Conservation (phyloP, 2,797 vertebrate genomes). For the Hipposideros larvatus region DNA sequence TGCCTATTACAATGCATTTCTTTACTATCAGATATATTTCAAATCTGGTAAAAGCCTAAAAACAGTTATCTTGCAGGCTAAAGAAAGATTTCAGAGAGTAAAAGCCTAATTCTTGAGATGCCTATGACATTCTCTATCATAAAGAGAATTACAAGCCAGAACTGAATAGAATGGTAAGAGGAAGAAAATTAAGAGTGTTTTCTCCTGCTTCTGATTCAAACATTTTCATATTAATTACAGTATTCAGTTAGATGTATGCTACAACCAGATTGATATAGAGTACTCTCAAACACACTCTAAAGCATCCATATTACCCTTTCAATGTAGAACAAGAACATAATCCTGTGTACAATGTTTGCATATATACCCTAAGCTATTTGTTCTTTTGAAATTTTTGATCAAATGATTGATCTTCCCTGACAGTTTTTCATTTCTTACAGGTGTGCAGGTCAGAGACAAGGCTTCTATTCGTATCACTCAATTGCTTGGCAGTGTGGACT, state of each 20-base stretch:
- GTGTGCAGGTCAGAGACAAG: constrained; percentile 77
- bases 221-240: background rate
- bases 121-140: background rate
- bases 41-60: background rate
- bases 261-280: background rate
- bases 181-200: background rate
- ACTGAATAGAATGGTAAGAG: background rate
- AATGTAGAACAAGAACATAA: background rate
- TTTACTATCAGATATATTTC: background rate
- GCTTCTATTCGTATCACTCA: constrained; percentile 74
- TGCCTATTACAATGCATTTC: background rate
- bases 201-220: background rate
- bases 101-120: background rate
- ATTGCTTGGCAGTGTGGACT: constrained; percentile 80
- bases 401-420: background rate
- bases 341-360: background rate
- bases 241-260: background rate
- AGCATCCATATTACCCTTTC: background rate
- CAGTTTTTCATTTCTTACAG: constrained; percentile 72
- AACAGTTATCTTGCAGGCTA: background rate
- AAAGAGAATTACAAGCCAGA: background rate
- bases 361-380: background rate
- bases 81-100: background rate
- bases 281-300: background rate
- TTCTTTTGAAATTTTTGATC: background rate